A percentile compares a stretch with the other conserved stretches of the same genome.
Conservation (phyloP, 2,888 invertebrate species). For the Aphodius granarius region DNA sequence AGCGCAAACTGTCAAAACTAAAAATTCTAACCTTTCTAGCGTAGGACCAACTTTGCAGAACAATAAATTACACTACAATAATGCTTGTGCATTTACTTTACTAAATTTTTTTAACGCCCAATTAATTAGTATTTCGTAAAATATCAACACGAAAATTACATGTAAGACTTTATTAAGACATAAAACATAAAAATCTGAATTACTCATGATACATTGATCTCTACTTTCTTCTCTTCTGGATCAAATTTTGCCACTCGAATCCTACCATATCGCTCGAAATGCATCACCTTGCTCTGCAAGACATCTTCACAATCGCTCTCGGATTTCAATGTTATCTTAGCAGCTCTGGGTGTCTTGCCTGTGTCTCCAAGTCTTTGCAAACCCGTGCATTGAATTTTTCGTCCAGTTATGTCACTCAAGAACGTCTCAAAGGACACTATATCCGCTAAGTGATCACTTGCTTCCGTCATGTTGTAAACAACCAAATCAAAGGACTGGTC, state of each 20-base stretch:
- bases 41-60: no score
- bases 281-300: neutral
- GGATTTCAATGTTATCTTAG: neutral
- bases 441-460: neutral
- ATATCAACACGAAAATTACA: no score
- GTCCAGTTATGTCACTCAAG: neutral
- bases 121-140: no score
- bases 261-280: neutral
- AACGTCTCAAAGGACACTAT: neutral
- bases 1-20: no score
- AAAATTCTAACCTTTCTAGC: no score
- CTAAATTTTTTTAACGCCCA: no score
- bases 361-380: neutral
- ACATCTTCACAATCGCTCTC: neutral
- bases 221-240: neutral
- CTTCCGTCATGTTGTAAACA: neutral
- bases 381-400: neutral
- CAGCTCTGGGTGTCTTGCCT: neutral
- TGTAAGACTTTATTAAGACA: no score
- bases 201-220: neutral
- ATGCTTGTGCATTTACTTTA: no score
- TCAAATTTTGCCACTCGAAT: neutral
- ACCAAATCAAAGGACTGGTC: neutral
- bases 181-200: no score
- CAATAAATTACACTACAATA: no score